Evolutionary conservation across 1,140 invertebrate genomes (phyloP), one percentile per base, ranked within the genome.

Genomic region (Batillaria attramentaria): DNA sequence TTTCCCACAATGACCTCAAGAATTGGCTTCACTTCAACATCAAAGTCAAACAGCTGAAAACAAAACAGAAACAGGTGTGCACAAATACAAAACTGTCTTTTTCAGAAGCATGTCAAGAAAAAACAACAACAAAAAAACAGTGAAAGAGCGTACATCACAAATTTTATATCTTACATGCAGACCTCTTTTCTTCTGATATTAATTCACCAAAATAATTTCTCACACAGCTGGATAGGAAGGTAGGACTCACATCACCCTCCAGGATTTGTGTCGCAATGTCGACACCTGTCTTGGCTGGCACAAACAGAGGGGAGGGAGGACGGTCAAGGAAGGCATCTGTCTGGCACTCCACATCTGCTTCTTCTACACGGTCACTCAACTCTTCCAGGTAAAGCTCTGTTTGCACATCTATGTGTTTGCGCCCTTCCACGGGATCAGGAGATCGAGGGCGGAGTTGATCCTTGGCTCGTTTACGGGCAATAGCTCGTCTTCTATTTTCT

Each of bases 321-420:
- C 95, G 92, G 87, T 97, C 95, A 35, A 95, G 88, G 89, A 95
- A 96, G 78, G 95, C 92, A 91, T 97, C 96, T 4, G 97, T 97
- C 90, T 98, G 96, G 41, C 95, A 95, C 79, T 94, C 94, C 28
- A 94, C 93, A 84, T 95, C 94, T 54, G 92, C 91, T 87, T 95
- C 95, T 81, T 92, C 62, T 31, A 91, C 87, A 46, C 90, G 81
- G 78, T 90, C 90, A 86, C 89, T 92, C 87, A 95, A 93, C 92
- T 97, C 96, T 89, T 97, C 96, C 35, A 98, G 92, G 89, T 95
- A 97, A 78, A 93, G 90, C 77, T 98, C 96, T 0, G 96, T 98
- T 92, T 98, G 96, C 33, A 97, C 93, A 69, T 94, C 94, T 83
- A 95, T 95, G 90, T 97, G 95, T 78, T 94, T 93, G 78, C 96